Percentiles rank a stretch among this genome's conserved stretches.
Evolutionary conservation across 2,888 invertebrate genomes (phyloP).

Genomic region (Cyclophora punctaria): DNA sequence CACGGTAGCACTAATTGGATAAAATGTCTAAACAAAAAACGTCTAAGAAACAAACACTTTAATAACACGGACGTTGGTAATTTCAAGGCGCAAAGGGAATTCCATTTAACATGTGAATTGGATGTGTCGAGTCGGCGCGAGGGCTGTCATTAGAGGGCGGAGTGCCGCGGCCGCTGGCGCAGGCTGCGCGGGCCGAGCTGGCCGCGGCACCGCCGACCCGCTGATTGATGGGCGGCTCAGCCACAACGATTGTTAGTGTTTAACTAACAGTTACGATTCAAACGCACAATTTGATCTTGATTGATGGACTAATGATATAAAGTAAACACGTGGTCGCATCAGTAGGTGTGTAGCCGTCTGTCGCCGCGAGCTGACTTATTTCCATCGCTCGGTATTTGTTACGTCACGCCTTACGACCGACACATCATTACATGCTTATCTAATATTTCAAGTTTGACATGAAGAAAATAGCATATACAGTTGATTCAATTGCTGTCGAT

Average conservation of each 20-base stretch:
- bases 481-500: not conserved
- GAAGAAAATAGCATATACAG: constrained; percentile 9
- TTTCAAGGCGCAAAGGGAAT: constrained; percentile 67
- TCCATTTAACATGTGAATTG: constrained; percentile 75
- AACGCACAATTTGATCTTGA: constrained; percentile 66
- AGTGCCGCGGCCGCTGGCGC: constrained; percentile 12
- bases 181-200: constrained; percentile 17
- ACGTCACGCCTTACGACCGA: constrained; percentile 21
- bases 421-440: constrained; percentile 29
- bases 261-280: constrained; percentile 68
- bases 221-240: constrained; percentile 62
- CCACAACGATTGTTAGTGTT: constrained; percentile 62
- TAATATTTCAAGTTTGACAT: constrained; percentile 11
- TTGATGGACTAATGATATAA: constrained; percentile 74
- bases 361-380: constrained; percentile 41
- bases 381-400: constrained; percentile 36
- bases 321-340: constrained; percentile 56
- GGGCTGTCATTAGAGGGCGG: constrained; percentile 55
- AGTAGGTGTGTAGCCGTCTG: constrained; percentile 42
- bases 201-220: constrained; percentile 41
- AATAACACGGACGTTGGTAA: constrained; percentile 63
- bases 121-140: constrained; percentile 59
- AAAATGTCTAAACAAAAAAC: constrained; percentile 64
- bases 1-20: constrained; percentile 76
- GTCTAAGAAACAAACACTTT: constrained; percentile 70